phyloP scores from a whole-genome alignment of 2,797 vertebrate genomes.

The Spinus pinus region DNA sequence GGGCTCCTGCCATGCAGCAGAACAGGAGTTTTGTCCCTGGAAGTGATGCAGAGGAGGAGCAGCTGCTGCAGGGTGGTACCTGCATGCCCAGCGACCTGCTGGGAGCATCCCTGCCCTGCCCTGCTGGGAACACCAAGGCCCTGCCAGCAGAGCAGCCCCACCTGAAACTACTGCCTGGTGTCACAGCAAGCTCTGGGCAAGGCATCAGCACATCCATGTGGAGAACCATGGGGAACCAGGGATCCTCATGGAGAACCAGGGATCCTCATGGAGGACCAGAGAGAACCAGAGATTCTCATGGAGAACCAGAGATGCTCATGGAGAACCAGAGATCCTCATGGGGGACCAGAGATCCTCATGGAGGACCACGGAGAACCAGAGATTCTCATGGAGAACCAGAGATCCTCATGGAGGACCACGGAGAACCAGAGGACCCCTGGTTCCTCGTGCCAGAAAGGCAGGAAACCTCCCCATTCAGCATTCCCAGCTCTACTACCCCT shows the following conservation, averaged over 20 bases:
- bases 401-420: not conserved
- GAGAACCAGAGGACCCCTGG: not conserved
- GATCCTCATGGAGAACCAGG: not conserved
- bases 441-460: not conserved
- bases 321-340: not conserved
- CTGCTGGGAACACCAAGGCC: not conserved
- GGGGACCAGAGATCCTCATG: not conserved
- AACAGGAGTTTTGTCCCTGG: not conserved
- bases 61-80: not conserved
- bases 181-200: not conserved
- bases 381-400: not conserved
- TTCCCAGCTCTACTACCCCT: not conserved
- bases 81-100: not conserved
- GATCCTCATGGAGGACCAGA: not conserved
- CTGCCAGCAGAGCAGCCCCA: not conserved
- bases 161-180: not conserved
- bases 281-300: not conserved
- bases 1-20: not conserved
- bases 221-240: not conserved
- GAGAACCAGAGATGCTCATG: too few species aligned
- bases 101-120: not conserved
- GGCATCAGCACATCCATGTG: accelerated
- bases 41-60: not conserved
- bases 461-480: not conserved
- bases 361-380: not conserved